Base-by-base conservation (phyloP, 1,140 invertebrate species). In the Berghia stephanieae region DNA sequence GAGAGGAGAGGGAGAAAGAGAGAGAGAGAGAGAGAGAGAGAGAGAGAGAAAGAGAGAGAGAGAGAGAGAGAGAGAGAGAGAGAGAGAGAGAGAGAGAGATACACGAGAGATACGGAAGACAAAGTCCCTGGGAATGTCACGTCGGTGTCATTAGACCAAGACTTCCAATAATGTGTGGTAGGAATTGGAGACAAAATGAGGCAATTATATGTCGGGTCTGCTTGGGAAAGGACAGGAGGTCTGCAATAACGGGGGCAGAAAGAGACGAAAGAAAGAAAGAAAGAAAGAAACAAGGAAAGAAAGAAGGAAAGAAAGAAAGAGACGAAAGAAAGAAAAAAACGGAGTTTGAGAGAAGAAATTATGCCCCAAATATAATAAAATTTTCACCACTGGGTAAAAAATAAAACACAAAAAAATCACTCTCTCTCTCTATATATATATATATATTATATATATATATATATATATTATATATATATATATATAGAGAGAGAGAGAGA, bases 21-120 rank as follows among this genome's bases (percentile, higher is more conserved):
- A 77, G 0, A 52, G 8, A 70, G 67, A 46, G 43, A 77, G 43
- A 77, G 42, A 77, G 38, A 70, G 38, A 77, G 6, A 69, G 92
- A 96, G 83, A 95, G 95, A 90, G 92, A 94, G 74, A 91, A 93
- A 82, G 94, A 93, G 88, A 94, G 94, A 86, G 93, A 94, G 21
- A 93, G 95, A 87, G 93, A 94, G 6, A 91, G 91, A 40, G 88
- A 55, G 40, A 67, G 34, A 76, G 24, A n/a, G 57, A 68, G 21
- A 68, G 57, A 31, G 57, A 49, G 63, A 44, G 1, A 67, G 63
- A 67, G 55, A 76, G 42, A 67, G 60, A 66, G 57, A 67, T 24
- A 18, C n/a, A n/a, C n/a, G n/a, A n/a, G n/a, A n/a, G n/a, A n/a
- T n/a, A n/a, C n/a, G 38, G 2, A 16, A 71, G 69, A 71, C 13